These are phyloP conservation scores for Poliocrania exsul DNA, from an alignment of 2,797 vertebrate species.

Conservation along the genomic window DNA sequence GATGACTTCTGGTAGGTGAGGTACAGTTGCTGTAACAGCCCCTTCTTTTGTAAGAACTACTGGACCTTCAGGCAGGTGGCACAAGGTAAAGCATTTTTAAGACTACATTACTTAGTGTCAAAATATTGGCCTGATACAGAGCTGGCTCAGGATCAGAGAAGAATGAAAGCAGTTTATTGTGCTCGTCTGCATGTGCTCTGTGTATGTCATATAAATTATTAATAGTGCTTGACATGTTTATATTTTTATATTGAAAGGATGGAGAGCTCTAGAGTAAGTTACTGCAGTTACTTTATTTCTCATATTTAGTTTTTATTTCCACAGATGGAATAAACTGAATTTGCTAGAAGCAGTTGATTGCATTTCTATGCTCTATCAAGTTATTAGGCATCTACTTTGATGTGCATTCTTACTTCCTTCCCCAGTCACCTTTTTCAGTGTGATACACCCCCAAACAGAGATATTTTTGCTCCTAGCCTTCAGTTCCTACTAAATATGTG, in stretches of 20 bases:
- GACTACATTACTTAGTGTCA: neutral
- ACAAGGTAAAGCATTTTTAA: neutral
- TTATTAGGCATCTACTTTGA: neutral
- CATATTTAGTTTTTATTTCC: neutral
- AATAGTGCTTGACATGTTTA: neutral
- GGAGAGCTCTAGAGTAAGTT: neutral
- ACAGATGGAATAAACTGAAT: neutral
- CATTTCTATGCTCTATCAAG: neutral
- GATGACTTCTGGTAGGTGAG: neutral
- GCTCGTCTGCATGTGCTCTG: neutral
- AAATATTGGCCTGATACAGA: neutral
- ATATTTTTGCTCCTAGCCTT: constrained; percentile 11
- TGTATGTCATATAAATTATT: neutral
- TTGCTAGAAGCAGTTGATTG: neutral
- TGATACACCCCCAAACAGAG: neutral
- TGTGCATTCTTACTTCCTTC: neutral
- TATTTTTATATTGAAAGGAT: neutral
- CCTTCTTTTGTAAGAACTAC: neutral
- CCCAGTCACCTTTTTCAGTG: neutral
- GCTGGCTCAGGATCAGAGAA: neutral
- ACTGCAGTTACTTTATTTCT: constrained; percentile 13
- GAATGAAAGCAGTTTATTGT: neutral
- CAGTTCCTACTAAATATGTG: neutral
- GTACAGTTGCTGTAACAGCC: neutral
- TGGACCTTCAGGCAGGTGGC: neutral